Conservation (phyloP, 1,140 invertebrate species). For the Drosophila paulistorum region DNA sequence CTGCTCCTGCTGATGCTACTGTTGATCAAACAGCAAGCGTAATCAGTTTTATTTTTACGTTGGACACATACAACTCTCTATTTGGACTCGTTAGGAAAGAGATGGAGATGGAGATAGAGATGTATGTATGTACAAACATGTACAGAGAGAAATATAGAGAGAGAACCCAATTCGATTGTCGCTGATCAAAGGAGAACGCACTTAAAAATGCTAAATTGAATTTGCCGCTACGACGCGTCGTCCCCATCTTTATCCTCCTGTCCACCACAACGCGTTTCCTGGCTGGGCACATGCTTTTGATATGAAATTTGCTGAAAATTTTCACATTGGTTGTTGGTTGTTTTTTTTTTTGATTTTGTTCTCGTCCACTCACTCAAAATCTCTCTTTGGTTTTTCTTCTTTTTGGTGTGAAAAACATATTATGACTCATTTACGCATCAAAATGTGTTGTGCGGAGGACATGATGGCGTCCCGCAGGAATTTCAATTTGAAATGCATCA, state of each 20-base stretch:
- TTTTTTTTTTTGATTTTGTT: constrained; percentile 12
- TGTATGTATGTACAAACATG: not conserved
- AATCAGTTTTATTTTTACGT: constrained; percentile 45
- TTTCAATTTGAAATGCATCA: constrained; percentile 57
- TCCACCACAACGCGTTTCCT: constrained; percentile 21
- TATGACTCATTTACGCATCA: constrained; percentile 76
- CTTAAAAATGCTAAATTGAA: constrained; percentile 83
- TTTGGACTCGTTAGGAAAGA: constrained; percentile 37
- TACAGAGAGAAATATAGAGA: constrained; percentile 27
- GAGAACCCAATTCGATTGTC: constrained; percentile 77
- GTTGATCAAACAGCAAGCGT: constrained; percentile 78
- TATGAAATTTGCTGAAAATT: constrained; percentile 63
- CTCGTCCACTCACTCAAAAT: not conserved
- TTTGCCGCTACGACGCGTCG: constrained; percentile 77
- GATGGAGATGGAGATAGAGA: constrained; percentile 34
- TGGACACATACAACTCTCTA: constrained; percentile 7
- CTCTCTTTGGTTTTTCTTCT: constrained; percentile 23
- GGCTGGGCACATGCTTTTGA: constrained; percentile 40
- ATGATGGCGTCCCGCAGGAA: constrained; percentile 58
- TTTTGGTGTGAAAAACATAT: constrained; percentile 74
- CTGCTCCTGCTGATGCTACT: constrained; percentile 27
- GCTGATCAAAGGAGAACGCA: constrained; percentile 82
- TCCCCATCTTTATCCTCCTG: constrained; percentile 1
- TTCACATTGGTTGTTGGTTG: constrained; percentile 54
- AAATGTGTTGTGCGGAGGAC: constrained; percentile 35